Percentiles rank a stretch among this genome's conserved stretches.
These are phyloP conservation scores for Montipora capricornis DNA, from an alignment of 64 coral and sea anemone genomes.

Conservation along the genomic window DNA sequence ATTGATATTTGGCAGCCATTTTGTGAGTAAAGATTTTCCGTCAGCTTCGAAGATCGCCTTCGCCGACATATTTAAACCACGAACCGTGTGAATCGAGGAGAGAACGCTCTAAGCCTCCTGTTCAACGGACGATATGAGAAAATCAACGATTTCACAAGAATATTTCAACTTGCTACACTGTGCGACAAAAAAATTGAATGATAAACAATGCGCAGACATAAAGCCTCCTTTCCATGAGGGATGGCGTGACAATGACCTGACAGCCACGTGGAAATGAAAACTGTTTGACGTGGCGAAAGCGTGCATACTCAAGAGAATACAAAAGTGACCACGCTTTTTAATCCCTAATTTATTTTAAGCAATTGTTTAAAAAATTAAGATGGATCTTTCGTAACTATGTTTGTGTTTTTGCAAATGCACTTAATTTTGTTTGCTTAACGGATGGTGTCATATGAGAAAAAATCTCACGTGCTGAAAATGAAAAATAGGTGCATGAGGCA, in stretches of 20 bases:
- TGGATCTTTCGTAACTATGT: too few relatives aligned
- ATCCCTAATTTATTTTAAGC: too few relatives aligned
- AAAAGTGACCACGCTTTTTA: too few relatives aligned
- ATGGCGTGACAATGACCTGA: conserved; percentile 24
- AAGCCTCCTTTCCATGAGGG: conserved; percentile 30
- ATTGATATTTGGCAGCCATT: conserved; percentile 51
- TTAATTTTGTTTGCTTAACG: too few relatives aligned
- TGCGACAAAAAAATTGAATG: not conserved
- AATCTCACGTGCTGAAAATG: too few relatives aligned
- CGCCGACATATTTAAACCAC: conserved; percentile 70
- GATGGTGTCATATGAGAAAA: too few relatives aligned
- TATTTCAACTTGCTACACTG: not conserved
- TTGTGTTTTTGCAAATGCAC: too few relatives aligned
- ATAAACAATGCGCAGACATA: conserved; percentile 14
- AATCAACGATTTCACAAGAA: not conserved
- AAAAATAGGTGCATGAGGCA: too few relatives aligned
- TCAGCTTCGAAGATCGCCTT: conserved; percentile 90
- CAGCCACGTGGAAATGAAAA: not conserved
- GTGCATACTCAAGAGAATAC: too few relatives aligned
- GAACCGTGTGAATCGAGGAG: not conserved
- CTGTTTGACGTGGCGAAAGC: too few relatives aligned
- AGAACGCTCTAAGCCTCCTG: not conserved
- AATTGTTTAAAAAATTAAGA: too few relatives aligned
- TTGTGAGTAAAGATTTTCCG: conserved; percentile 79
- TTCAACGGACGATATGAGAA: not conserved